Evolutionary conservation across 2,797 vertebrate genomes (phyloP).

Genomic region (Silurus aristotelis): DNA sequence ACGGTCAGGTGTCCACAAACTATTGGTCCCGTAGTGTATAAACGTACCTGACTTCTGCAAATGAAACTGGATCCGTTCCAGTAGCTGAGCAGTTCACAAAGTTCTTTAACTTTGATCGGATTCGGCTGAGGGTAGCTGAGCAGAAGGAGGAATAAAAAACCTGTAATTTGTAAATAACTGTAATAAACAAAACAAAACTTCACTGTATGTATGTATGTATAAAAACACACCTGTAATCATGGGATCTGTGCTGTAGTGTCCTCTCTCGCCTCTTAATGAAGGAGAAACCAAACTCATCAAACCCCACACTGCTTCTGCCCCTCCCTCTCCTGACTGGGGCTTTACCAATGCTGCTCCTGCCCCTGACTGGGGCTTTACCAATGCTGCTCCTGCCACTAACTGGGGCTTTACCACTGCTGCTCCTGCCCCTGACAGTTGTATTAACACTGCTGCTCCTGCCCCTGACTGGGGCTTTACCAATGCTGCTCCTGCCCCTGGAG

Average conservation of each 20-base stretch:
- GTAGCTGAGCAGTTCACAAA: conserved; percentile 77
- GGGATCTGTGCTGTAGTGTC: conserved; percentile 69
- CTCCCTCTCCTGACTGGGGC: conserved; percentile 46
- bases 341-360: neutral
- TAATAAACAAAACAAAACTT: neutral
- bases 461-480: too few relatives aligned
- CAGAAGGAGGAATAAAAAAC: neutral
- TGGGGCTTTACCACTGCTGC: too few relatives aligned
- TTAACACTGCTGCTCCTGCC: conserved; percentile 8
- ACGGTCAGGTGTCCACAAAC: too few relatives aligned
- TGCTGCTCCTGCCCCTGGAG: too few relatives aligned
- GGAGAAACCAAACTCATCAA: conserved; percentile 78
- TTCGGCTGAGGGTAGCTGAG: conserved; percentile 69
- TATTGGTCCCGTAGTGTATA: too few relatives aligned
- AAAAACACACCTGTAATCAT: conserved; percentile 70
- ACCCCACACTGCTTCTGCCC: conserved; percentile 56
- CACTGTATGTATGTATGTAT: too few relatives aligned
- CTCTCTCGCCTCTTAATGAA: conserved; percentile 63
- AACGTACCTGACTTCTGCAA: conserved; percentile 72
- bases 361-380: too few relatives aligned
- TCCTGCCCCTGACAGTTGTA: too few relatives aligned
- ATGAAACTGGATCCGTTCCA: conserved; percentile 77
- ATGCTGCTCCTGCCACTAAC: neutral
- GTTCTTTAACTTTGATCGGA: conserved; percentile 68
- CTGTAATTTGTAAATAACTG: too few relatives aligned